Base-by-base conservation (phyloP, 2,113 vertebrate species). In the Nannobrachium achirus region DNA sequence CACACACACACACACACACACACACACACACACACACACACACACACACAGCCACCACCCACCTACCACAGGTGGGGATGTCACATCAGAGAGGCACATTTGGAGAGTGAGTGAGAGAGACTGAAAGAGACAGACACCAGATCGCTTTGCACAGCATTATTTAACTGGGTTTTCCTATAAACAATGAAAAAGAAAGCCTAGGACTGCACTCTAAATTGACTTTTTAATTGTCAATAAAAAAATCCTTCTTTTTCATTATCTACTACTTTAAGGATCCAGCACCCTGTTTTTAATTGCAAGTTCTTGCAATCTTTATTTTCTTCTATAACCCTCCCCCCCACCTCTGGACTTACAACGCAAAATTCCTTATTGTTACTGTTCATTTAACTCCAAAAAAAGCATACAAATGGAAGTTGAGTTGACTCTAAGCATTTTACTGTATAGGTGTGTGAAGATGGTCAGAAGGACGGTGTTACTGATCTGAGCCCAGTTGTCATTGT, bases 391-490 rank as follows among this genome's bases (percentile, higher is more conserved):
- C n/a, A n/a, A n/a, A n/a, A n/a, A n/a, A n/a, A n/a, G n/a, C n/a
- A n/a, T n/a, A n/a, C n/a, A n/a, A n/a, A n/a, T n/a, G n/a, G n/a
- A n/a, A n/a, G n/a, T n/a, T n/a, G n/a, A n/a, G n/a, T n/a, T n/a
- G n/a, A n/a, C n/a, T n/a, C n/a, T n/a, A n/a, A n/a, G n/a, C n/a
- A n/a, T n/a, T n/a, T n/a, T n/a, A n/a, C n/a, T n/a, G n/a, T n/a
- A n/a, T n/a, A n/a, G n/a, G n/a, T 18, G 6, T 51, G 49, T 51
- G 49, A 16, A 1, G 16, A n/a, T 51, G 13, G 1, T 1, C 45
- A 13, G 7, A 11, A n/a, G n/a, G n/a, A n/a, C 3, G 45, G 7
- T 7, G 11, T 49, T 44, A 83, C 68, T 20, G 80, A 80, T 85
- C 63, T 7, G 56, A 16, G 25, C n/a, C 7, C 60, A 68, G 48